Conservation (phyloP, 2,113 vertebrate genomes). For the Bucco capensis region DNA sequence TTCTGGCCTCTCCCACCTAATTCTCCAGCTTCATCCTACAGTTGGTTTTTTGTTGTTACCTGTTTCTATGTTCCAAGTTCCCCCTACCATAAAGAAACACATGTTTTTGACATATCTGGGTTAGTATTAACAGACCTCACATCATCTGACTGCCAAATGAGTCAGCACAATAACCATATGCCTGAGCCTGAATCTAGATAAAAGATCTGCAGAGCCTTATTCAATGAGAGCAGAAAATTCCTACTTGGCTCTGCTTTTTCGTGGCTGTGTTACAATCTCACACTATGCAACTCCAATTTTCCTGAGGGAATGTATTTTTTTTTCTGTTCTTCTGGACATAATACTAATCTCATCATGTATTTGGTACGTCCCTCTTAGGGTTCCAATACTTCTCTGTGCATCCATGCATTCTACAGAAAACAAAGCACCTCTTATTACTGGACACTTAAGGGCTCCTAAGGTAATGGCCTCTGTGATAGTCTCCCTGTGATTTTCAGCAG, state of each 20-base stretch:
- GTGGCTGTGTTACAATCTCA: not conserved
- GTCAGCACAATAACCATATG: not conserved
- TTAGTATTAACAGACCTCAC: not conserved
- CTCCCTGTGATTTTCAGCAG: conserved; percentile 10
- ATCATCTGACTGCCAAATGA: not conserved
- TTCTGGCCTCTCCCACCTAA: not conserved
- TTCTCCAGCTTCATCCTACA: not conserved
- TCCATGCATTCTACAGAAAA: not conserved
- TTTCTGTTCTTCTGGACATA: not conserved
- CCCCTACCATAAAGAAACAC: not conserved
- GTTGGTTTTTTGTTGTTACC: not conserved
- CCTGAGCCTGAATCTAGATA: not conserved
- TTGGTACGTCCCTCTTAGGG: not conserved
- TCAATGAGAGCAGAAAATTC: conserved; percentile 16
- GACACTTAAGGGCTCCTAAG: not conserved
- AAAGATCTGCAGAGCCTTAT: not conserved
- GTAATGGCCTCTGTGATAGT: conserved; percentile 31
- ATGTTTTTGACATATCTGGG: not conserved
- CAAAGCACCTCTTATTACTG: not conserved
- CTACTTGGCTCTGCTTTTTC: conserved; percentile 30
- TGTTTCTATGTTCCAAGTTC: not conserved
- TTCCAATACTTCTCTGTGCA: not conserved
- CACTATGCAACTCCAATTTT: not conserved
- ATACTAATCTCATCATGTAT: not conserved
- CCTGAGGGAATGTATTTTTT: not conserved